Evolutionary conservation across 2,888 invertebrate species (phyloP).

Genomic region (Chloromyia formosa): DNA sequence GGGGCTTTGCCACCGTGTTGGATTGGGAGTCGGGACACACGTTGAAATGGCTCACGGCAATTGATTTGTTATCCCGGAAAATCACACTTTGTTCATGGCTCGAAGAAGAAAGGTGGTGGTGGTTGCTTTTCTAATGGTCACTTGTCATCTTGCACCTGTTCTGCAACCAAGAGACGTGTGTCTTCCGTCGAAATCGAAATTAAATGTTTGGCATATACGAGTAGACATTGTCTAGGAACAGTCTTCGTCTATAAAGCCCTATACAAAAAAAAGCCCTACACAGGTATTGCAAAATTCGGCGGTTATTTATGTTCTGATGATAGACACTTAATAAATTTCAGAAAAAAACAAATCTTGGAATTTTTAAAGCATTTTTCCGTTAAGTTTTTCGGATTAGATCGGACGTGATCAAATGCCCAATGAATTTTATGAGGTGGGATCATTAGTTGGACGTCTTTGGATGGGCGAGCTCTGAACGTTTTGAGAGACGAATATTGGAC

Average conservation of each 20-base stretch:
- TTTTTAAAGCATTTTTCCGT: not conserved
- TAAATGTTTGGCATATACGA: too few relatives aligned
- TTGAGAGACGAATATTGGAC: too few relatives aligned
- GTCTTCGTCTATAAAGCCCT: too few relatives aligned
- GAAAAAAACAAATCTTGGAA: not conserved
- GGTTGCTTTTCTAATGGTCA: too few relatives aligned
- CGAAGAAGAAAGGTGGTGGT: too few relatives aligned
- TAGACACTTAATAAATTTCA: slow-evolving; percentile 16
- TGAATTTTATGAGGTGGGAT: slow-evolving; percentile 8
- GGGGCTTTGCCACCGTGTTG: not conserved
- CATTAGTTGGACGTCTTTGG: not conserved
- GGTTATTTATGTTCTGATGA: slow-evolving; percentile 12
- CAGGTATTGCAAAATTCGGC: not conserved
- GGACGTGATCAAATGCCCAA: slow-evolving; percentile 8
- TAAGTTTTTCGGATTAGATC: not conserved
- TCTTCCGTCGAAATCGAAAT: too few relatives aligned
- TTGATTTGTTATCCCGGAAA: slow-evolving; percentile 22
- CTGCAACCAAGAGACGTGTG: too few relatives aligned
- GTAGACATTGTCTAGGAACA: too few relatives aligned
- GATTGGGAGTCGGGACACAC: too few relatives aligned
- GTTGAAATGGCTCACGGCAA: not conserved
- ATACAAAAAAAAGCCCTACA: too few relatives aligned
- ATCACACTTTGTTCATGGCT: not conserved
- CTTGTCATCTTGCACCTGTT: slow-evolving; percentile 15
- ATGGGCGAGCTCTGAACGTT: too few relatives aligned